Evolutionary conservation across 2,113 vertebrate species (phyloP), one percentile per base, ranked within the genome.

Genomic region (Thryonomys swinderianus): DNA sequence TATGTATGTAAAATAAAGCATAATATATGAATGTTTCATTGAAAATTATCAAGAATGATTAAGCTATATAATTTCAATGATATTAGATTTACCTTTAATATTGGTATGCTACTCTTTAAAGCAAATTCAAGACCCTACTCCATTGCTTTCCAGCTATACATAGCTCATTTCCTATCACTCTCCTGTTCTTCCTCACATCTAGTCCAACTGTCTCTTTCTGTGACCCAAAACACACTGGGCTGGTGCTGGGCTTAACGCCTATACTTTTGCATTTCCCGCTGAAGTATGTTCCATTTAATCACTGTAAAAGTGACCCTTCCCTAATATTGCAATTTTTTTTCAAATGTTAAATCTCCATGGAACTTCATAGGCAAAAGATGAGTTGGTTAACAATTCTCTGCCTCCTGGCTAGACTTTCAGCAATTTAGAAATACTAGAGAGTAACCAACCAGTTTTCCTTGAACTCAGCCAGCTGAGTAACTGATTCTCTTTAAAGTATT

Each of bases 281-380:
- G 61, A 74, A 62, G 16, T 30, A 17, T 23, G 4, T 69, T 40
- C n/a, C 40, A 37, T 8, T 76, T 66, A n/a, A 45, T 88, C 40
- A 53, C 62, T 55, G 20, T 10, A 84, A 53, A 69, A 62, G 6
- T 25, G 37, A 83, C 14, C 3, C 74, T 66, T 59, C 73, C 95
- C 97, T 96, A 42, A 61, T 61, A 94, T 82, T 94, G 69, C 90
- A 73, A 82, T 73, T 32, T 80, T 59, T 89, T 57, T 42, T 71
- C 30, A 73, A 93, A 83, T 73, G 74, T 76, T 81, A 84, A 37
- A 55, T 78, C 27, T 45, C 85, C 81, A 16, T 64, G 64, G 45
- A 64, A 5, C 20, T 45, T 48, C 25, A 45, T 8, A 17, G 42
- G 42, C 13, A 74, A 6, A 30, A 45, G 14, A 74, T 30, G 25